Base-by-base conservation (phyloP, 2,888 invertebrate genomes). In the Xestia xanthographa region DNA sequence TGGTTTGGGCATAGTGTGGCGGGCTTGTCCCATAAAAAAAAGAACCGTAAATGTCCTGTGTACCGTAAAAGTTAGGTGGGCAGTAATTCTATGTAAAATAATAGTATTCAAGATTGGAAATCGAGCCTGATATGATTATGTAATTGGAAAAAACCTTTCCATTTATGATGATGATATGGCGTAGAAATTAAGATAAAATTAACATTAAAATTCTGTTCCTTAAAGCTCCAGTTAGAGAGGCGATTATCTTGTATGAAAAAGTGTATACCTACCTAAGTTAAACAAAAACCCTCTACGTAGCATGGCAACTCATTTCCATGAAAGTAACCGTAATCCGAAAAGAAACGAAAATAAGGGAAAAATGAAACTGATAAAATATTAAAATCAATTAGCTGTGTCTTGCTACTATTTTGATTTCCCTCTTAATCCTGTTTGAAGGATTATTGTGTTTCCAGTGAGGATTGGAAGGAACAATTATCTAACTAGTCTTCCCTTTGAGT, bases 381-480 rank as follows among this genome's bases (percentile, higher is more conserved):
- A 79, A 86, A 87, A 85, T 70, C 82, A 88, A 86, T 83, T 77
- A 82, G 53, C 38, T 34, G 26, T 48, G 71, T 20, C 62, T 56
- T 72, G 73, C 58, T 62, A 77, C 68, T 80, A 77, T 81, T 80
- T 75, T 78, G 76, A 82, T 77, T 71, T 80, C 38, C 26, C 67
- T 72, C 80, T 77, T 82, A 78, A 82, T 79, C 50, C 58, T 2
- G 26, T 66, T 65, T 66, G 56, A 72, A 79, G 72, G 80, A 88
- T 87, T 84, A 86, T 84, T 84, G 67, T 82, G 83, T 87, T 78
- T 90, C 90, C 89, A 86, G 76, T 73, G 73, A 75, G 80, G 91
- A 92, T 93, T 90, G 89, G 91, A 89, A 90, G 89, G 91, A 93
- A 93, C 95, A 95, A 95, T 95, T 95, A 95, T 93, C 92, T 92